Evolutionary conservation across 2,888 invertebrate genomes (phyloP).

Genomic region (Drepanosiphum platanoidis): DNA sequence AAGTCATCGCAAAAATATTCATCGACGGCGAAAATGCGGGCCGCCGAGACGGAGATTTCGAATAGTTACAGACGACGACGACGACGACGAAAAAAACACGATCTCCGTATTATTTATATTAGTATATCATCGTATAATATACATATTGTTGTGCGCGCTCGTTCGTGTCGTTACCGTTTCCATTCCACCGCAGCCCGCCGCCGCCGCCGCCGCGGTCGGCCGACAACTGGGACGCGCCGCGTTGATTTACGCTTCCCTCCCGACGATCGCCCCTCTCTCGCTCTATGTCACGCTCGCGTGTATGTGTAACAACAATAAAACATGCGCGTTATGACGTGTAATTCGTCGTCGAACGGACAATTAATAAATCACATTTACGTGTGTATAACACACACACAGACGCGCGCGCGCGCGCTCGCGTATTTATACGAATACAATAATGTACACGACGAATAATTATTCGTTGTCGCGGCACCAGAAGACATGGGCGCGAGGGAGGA

Average conservation of each 20-base stretch:
- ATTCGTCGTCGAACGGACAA: slow-evolving; percentile 28
- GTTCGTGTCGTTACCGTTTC: neutral
- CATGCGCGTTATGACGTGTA: slow-evolving; percentile 17
- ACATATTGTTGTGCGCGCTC: too few relatives aligned
- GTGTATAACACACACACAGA: neutral
- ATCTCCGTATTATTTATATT: neutral
- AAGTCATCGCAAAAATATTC: neutral
- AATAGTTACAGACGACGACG: neutral
- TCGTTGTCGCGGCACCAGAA: too few relatives aligned
- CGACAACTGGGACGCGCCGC: neutral
- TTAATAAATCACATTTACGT: slow-evolving; percentile 36
- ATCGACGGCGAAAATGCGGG: neutral
- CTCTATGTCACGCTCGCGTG: neutral
- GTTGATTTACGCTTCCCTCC: neutral
- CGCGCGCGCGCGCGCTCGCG: too few relatives aligned
- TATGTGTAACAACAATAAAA: slow-evolving; percentile 24
- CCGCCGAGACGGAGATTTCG: neutral
- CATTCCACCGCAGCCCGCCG: too few relatives aligned
- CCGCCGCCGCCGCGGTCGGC: too few relatives aligned
- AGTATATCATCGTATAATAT: too few relatives aligned
- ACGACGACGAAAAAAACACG: neutral
- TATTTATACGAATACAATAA: too few relatives aligned
- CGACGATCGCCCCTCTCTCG: neutral
- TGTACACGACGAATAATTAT: too few relatives aligned
- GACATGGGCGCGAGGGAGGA: too few relatives aligned